Evolutionary conservation across 2,113 vertebrate species (phyloP).

Genomic region (Chiloscyllium plagiosum): DNA sequence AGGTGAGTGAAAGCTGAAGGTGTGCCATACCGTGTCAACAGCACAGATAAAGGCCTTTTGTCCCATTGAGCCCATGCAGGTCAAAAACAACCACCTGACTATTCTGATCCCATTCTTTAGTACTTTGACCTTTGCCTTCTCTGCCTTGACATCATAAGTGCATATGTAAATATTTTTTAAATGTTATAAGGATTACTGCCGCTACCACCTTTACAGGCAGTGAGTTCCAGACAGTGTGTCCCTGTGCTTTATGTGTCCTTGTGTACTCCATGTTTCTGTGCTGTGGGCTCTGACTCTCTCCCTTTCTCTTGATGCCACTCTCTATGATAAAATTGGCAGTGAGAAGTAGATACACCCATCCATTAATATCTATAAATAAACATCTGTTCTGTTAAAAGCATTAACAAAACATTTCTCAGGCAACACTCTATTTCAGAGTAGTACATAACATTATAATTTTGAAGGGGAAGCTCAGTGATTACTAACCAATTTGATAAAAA

Average conservation of each 20-base stretch:
- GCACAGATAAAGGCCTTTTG: no score
- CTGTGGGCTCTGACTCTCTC: not conserved
- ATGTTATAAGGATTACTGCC: no score
- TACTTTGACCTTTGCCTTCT: no score
- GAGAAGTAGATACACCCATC: not conserved
- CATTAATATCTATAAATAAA: not conserved
- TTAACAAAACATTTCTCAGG: not conserved
- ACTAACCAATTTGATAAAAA: not conserved
- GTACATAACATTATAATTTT: not conserved
- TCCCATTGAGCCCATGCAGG: no score
- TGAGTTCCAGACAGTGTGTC: no score
- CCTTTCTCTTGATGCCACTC: not conserved
- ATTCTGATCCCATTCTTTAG: no score
- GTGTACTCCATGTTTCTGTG: not conserved
- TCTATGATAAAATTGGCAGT: not conserved
- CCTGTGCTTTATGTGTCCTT: no score
- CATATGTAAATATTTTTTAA: no score
- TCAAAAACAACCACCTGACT: no score
- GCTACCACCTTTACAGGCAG: no score
- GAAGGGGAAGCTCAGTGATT: not conserved
- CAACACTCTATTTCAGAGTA: not conserved
- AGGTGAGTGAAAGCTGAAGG: not conserved
- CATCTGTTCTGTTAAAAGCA: not conserved
- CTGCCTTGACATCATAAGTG: no score
- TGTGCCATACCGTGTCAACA: not conserved